Percentiles rank a stretch among this genome's conserved stretches.
These are phyloP conservation scores for Schizopygopsis pylzovi DNA, from an alignment of 2,797 vertebrate genomes.

Conservation along the genomic window DNA sequence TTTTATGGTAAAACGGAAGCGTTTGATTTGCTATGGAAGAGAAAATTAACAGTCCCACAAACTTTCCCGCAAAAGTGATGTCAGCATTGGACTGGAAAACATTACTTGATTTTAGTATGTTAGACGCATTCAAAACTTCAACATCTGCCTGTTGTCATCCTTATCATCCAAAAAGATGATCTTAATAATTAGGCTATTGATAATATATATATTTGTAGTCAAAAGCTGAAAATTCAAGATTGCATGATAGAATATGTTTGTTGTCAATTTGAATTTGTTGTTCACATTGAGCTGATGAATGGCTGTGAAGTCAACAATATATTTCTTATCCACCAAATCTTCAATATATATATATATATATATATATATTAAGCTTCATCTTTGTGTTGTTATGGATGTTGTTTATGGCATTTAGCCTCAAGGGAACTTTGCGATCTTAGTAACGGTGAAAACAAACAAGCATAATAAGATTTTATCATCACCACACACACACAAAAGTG, in stretches of 20 bases:
- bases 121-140: not conserved
- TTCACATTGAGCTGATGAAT: not conserved
- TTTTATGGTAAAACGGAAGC: not conserved
- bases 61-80: not conserved
- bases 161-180: no score
- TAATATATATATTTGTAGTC: not conserved
- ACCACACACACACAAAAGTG: not conserved
- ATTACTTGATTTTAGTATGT: not conserved
- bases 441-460: not conserved
- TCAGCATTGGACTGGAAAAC: not conserved
- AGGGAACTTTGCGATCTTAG: not conserved
- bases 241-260: not conserved
- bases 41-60: not conserved
- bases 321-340: not conserved
- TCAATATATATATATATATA: no score
- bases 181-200: not conserved
- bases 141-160: not conserved
- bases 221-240: not conserved
- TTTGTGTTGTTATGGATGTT: not conserved
- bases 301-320: not conserved
- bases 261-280: not conserved
- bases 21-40: not conserved
- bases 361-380: not conserved
- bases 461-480: not conserved
- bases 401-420: not conserved